A percentile compares a stretch with the other conserved stretches of the same genome.
Conservation (phyloP, 1,140 invertebrate species). For the Caerostris extrusa region DNA sequence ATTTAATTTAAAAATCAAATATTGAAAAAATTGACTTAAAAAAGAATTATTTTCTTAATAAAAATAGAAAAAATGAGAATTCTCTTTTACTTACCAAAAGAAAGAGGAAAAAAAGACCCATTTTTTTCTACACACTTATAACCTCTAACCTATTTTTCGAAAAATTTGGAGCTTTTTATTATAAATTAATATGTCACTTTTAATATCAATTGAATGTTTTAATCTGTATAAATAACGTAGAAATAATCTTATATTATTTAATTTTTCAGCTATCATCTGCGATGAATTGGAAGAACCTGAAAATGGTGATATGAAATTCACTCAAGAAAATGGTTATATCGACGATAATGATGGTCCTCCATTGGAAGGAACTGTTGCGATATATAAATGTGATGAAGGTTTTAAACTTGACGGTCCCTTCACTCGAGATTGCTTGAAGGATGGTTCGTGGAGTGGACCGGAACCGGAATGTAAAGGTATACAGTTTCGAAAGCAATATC, state of each 20-base stretch:
- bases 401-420: slow-evolving; percentile 26
- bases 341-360: not conserved
- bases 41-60: too few species aligned
- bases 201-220: too few species aligned
- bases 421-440: slow-evolving; percentile 33
- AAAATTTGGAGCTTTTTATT: too few species aligned
- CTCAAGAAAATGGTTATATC: not conserved
- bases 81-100: too few species aligned
- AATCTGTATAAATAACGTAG: too few species aligned
- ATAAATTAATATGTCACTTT: too few species aligned
- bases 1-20: too few species aligned
- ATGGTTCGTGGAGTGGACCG: slow-evolving; percentile 68
- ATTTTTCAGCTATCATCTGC: slow-evolving; percentile 61
- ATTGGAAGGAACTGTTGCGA: slow-evolving; percentile 47
- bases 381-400: slow-evolving; percentile 60
- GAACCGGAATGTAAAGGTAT: slow-evolving; percentile 61
- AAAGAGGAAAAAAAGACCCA: too few species aligned
- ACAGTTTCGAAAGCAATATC: not conserved
- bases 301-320: slow-evolving; percentile 8
- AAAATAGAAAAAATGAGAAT: too few species aligned
- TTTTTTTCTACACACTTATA: too few species aligned
- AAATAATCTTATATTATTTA: not conserved
- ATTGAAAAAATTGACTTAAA: too few species aligned
- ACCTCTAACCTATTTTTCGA: too few species aligned
- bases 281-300: slow-evolving; percentile 37